phyloP scores from a whole-genome alignment of 2,113 vertebrate genomes.

The Aptenodytes patagonicus region DNA sequence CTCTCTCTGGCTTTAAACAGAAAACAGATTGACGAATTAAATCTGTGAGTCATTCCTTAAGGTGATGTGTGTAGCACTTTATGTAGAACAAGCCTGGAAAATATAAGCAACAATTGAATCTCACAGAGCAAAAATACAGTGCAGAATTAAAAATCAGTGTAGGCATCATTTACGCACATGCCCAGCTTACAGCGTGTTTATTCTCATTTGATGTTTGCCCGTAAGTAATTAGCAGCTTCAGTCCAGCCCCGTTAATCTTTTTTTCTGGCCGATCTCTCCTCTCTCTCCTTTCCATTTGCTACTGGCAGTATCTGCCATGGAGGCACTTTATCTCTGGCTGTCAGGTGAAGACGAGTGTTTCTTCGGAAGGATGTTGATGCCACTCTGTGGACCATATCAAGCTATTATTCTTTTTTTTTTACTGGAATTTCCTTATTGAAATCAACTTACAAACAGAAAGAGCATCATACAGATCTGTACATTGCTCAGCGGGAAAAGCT shows the following conservation, averaged over 20 bases:
- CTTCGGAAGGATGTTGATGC: not conserved
- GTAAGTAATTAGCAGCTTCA: not conserved
- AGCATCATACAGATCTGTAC: not conserved
- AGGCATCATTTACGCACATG: rapidly evolving
- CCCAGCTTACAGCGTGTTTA: not conserved
- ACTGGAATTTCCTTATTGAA: not conserved
- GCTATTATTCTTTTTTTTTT: not conserved
- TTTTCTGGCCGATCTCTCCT: not conserved
- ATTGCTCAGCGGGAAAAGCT: not conserved
- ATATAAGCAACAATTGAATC: not conserved
- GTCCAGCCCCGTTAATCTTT: not conserved
- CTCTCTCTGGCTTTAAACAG: constrained; percentile 35
- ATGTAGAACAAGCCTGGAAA: not conserved
- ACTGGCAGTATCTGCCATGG: not conserved
- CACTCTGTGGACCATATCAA: not conserved
- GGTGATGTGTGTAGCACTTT: not conserved
- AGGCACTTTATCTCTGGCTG: not conserved
- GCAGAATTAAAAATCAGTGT: not conserved
- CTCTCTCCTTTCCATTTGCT: not conserved
- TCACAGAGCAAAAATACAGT: not conserved
- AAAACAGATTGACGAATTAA: constrained; percentile 35
- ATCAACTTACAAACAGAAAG: not conserved
- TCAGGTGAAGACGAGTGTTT: not conserved
- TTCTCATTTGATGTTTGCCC: not conserved
- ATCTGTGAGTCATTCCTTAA: constrained; percentile 12